Percentiles rank a stretch among this genome's conserved stretches.
These are phyloP conservation scores for Antennarius maculatus DNA, from an alignment of 2,797 vertebrate genomes.

Conservation along the genomic window DNA sequence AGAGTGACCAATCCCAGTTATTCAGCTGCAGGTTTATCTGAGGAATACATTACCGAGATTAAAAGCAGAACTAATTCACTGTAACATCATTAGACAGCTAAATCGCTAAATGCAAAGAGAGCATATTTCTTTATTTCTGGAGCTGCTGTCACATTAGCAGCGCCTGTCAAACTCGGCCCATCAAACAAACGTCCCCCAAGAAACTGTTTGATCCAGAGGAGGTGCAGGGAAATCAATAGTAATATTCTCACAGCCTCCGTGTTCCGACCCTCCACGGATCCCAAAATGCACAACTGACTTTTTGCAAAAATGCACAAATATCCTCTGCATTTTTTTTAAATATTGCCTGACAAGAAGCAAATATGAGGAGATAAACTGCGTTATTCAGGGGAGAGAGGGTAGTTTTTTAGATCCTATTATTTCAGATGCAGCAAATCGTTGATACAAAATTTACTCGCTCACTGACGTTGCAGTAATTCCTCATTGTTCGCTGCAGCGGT, in stretches of 20 bases:
- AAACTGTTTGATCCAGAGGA: constrained; percentile 33
- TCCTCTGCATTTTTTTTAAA: not conserved
- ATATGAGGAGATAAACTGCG: not conserved
- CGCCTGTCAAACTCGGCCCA: constrained; percentile 17
- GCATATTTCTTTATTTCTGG: constrained; percentile 9
- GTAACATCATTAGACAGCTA: constrained; percentile 23
- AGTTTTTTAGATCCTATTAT: not conserved
- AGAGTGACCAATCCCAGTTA: constrained; percentile 34
- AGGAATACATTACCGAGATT: constrained; percentile 24
- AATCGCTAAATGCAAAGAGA: constrained; percentile 15
- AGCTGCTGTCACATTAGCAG: constrained; percentile 12
- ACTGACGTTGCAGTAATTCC: not conserved
- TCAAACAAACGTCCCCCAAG: constrained; percentile 7
- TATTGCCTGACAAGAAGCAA: too few species aligned
- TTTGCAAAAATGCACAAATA: not conserved
- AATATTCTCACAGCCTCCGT: constrained; percentile 59
- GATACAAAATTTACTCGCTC: not conserved
- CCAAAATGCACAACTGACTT: constrained; percentile 1
- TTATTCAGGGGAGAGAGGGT: not conserved
- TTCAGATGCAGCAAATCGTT: not conserved
- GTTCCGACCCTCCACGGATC: constrained; percentile 31
- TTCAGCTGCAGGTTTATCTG: constrained; percentile 24
- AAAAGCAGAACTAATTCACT: constrained; percentile 37
- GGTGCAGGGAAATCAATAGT: constrained; percentile 63
- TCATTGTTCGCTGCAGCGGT: not conserved